Percentiles rank a stretch among this genome's conserved stretches.
phyloP scores from a whole-genome alignment of 1,140 invertebrate genomes.

The Eulimnadia texana region DNA sequence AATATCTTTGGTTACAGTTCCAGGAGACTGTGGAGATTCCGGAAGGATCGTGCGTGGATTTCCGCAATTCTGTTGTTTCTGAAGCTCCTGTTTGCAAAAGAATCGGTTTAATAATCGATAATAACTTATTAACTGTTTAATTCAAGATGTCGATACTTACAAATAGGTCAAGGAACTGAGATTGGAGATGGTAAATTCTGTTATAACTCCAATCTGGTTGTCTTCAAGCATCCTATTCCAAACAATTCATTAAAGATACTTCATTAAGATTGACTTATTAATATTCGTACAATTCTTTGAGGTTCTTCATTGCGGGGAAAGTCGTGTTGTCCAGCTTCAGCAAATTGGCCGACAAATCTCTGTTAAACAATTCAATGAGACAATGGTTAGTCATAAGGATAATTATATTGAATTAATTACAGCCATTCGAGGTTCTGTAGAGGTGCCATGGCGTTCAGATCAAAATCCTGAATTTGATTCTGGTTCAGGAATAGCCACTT shows the following conservation, averaged over 20 bases:
- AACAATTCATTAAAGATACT: not conserved
- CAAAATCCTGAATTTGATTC: constrained; percentile 34
- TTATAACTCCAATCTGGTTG: constrained; percentile 1
- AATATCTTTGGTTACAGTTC: too few relatives aligned
- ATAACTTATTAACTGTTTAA: not conserved
- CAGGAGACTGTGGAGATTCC: too few relatives aligned
- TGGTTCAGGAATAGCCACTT: constrained; percentile 28
- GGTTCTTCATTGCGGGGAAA: not conserved
- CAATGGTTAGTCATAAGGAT: constrained; percentile 16
- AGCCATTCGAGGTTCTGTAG: constrained; percentile 20
- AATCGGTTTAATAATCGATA: too few relatives aligned
- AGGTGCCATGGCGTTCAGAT: constrained; percentile 17
- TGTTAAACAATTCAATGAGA: constrained; percentile 11
- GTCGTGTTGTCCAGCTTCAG: not conserved
- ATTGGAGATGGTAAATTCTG: constrained; percentile 2
- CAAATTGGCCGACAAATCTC: constrained; percentile 19
- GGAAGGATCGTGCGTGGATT: too few relatives aligned
- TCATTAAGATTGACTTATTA: not conserved
- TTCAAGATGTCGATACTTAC: not conserved
- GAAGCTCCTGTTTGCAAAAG: too few relatives aligned
- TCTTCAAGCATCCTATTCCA: not conserved
- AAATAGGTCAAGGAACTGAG: constrained; percentile 5
- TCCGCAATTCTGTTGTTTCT: too few relatives aligned
- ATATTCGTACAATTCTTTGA: constrained; percentile 6
- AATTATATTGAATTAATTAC: constrained; percentile 21